Conservation (phyloP, 2,888 invertebrate genomes). For the Pycnomerus fuliginosus region DNA sequence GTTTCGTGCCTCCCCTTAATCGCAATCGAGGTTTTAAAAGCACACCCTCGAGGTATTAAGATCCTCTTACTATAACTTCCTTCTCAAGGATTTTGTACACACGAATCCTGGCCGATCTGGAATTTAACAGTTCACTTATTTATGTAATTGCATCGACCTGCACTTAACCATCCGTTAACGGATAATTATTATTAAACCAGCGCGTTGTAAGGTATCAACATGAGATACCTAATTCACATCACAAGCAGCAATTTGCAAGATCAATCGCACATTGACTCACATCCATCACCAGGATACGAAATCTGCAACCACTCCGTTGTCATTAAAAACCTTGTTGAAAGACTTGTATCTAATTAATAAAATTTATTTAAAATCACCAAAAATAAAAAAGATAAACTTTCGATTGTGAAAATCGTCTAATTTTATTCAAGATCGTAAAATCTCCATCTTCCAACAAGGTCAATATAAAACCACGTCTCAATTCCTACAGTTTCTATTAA, state of each 20-base stretch:
- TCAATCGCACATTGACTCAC: slow-evolving; percentile 3
- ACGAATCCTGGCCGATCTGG: slow-evolving; percentile 26
- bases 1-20: no score
- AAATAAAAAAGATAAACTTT: no score
- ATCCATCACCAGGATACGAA: no score
- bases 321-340: no score
- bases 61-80: slow-evolving; percentile 25
- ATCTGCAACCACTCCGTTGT: no score
- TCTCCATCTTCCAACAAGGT: neutral
- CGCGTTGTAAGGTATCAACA: slow-evolving; percentile 3
- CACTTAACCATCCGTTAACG: slow-evolving; percentile 27
- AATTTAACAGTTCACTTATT: slow-evolving; percentile 29
- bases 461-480: slow-evolving; percentile 5
- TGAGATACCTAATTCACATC: slow-evolving; percentile 10
- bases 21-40: no score
- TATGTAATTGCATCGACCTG: slow-evolving; percentile 24
- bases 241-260: slow-evolving; percentile 5
- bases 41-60: slow-evolving; percentile 7
- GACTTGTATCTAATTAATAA: no score
- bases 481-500: no score
- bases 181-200: slow-evolving; percentile 22
- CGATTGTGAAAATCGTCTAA: no score
- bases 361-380: no score
- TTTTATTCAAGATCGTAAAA: no score
- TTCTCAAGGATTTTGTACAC: slow-evolving; percentile 24